Evolutionary conservation across 2,113 vertebrate genomes (phyloP), one percentile per base, ranked within the genome.

Genomic region (Epinephelus moara): DNA sequence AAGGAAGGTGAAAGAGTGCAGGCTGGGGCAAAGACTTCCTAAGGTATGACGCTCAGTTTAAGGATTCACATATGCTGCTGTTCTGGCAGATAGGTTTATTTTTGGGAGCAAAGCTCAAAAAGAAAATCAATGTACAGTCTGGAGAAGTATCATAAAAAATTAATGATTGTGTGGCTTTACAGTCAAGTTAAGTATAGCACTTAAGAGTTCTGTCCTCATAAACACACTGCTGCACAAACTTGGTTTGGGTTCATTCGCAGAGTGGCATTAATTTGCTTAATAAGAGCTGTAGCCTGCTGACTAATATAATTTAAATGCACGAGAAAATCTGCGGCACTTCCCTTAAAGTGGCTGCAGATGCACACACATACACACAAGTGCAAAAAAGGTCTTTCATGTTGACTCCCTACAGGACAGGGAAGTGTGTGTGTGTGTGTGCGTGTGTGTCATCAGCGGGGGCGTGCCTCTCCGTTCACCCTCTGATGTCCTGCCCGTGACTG

Each of bases 401-500:
- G 30, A 70, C 50, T 62, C 42, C 37, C 45, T 4, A 57, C n/a
- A 19, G 80, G 68, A 85, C 45, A 70, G 9, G n/a, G 30, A 74
- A 40, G 19, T 42, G 40, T 72, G 79, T 49, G 63, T 67, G 19
- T 71, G 67, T 75, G 60, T 67, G 63, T 70, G 37, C 63, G 27
- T 59, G 67, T 49, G 66, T 70, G 69, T 56, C 6, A 82, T 70
- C 18, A 19, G n/a, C 2, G 75, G 84, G 78, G 90, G 89, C n/a
- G 78, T 78, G 78, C 18, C 78, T 82, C 66, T 81, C 74, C n/a
- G 18, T 73, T 86, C 84, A 66, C 49, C 82, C 87, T 80, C 61
- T 73, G 64, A 70, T 83, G 76, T 84, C 70, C 80, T 79, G 88
- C 52, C 84, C 77, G 75, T 77, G 83, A 91, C 91, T 92, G 93